phyloP scores from a whole-genome alignment of 2,797 vertebrate genomes.

The Hoplostethus atlanticus region DNA sequence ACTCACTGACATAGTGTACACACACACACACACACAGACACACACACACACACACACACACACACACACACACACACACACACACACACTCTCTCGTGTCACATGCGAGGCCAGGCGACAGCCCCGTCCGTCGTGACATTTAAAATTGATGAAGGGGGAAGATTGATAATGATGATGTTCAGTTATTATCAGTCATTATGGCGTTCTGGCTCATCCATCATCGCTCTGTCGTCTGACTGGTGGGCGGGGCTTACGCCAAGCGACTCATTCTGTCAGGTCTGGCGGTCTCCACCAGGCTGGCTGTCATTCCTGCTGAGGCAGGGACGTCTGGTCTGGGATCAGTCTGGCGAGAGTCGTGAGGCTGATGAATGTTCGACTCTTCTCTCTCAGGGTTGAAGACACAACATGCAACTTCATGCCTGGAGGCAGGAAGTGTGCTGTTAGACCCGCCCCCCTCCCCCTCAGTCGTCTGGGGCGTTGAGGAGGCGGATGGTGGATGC shows the following conservation, averaged over 20 bases:
- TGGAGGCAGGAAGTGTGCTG: too few relatives aligned
- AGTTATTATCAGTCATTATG: slow-evolving; percentile 21
- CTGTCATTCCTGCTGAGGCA: too few relatives aligned
- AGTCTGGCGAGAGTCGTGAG: too few relatives aligned
- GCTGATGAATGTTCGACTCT: too few relatives aligned
- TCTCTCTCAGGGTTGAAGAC: too few relatives aligned
- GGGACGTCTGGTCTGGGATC: too few relatives aligned
- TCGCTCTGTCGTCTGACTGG: neutral
- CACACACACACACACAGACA: neutral
- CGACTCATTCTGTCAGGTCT: neutral
- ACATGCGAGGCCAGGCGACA: slow-evolving; percentile 24
- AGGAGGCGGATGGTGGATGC: too few relatives aligned
- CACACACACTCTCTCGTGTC: neutral
- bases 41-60: slow-evolving; percentile 2
- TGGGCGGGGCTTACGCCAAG: neutral
- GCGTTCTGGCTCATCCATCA: slow-evolving; percentile 50
- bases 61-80: slow-evolving; percentile 4
- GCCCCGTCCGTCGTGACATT: slow-evolving; percentile 56
- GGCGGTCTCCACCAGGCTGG: neutral
- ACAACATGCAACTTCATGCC: too few relatives aligned
- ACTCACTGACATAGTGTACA: slow-evolving; percentile 8
- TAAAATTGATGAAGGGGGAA: slow-evolving; percentile 51
- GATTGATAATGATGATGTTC: slow-evolving; percentile 58
- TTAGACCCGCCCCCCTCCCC: too few relatives aligned
- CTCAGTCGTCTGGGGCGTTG: too few relatives aligned